A percentile compares a stretch with the other conserved stretches of the same genome.
phyloP scores from a whole-genome alignment of 2,888 invertebrate genomes.

The Perizoma flavofasciatum region DNA sequence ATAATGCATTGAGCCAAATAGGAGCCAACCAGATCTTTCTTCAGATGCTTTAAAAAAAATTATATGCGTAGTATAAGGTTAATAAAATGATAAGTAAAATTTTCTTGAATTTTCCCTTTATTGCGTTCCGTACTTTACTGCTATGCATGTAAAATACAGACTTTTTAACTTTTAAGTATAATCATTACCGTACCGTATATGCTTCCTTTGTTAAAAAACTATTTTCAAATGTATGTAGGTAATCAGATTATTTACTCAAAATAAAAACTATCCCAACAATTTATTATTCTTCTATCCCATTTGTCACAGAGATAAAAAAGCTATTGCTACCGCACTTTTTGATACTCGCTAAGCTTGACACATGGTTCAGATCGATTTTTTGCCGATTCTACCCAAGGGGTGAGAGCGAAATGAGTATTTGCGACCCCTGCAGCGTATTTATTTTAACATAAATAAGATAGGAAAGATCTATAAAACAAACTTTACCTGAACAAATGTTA shows the following conservation, averaged over 20 bases:
- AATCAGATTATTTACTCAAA: constrained; percentile 15
- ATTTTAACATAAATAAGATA: constrained; percentile 31
- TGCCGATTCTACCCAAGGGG: constrained; percentile 40
- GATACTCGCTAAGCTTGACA: constrained; percentile 51
- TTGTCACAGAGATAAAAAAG: constrained; percentile 52
- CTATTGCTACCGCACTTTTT: constrained; percentile 42
- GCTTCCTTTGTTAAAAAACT: too few relatives aligned
- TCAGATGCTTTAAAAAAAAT: too few relatives aligned
- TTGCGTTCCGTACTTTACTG: too few relatives aligned
- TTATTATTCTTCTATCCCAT: constrained; percentile 41
- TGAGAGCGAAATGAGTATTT: constrained; percentile 36
- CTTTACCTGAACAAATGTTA: background rate
- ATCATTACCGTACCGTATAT: too few relatives aligned
- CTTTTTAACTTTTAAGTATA: too few relatives aligned
- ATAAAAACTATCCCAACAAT: constrained; percentile 16
- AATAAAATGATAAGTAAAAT: too few relatives aligned
- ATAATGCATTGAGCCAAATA: too few relatives aligned
- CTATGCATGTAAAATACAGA: too few relatives aligned
- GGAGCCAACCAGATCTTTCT: too few relatives aligned
- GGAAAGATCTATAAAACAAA: constrained; percentile 10
- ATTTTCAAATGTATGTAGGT: background rate
- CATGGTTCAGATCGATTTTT: constrained; percentile 47
- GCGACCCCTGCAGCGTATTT: constrained; percentile 36
- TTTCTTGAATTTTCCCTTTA: too few relatives aligned
- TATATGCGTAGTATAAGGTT: too few relatives aligned